Base-by-base conservation (phyloP, 2,797 vertebrate species). In the Lophotriccus pileatus region DNA sequence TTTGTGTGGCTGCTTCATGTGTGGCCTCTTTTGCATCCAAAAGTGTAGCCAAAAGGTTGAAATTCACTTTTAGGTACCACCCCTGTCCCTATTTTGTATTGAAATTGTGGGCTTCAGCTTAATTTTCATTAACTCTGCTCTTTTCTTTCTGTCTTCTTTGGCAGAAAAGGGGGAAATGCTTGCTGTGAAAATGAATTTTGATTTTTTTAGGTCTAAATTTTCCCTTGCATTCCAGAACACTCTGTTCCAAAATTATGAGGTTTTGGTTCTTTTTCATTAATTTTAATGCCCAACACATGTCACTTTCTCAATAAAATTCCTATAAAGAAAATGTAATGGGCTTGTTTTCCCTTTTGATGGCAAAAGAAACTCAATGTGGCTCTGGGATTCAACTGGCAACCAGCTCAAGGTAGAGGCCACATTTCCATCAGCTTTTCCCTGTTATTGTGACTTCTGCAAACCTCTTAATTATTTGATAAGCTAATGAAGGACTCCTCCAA, bases 251-350 rank as follows among this genome's bases (percentile, higher is more conserved):
- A 87, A 66, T 72, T 2, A 55, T 24, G 53, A 91, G 66, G 82
- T 43, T 94, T 94, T 78, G 50, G 55, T 89, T 77, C 49, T 21
- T 46, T 86, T 67, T 68, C 8, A 16, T 62, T 88, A 36, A 15
- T 41, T 66, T 73, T 93, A 94, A 94, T 94, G 43, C 14, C 53
- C 53, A 93, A 43, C 85, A 84, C 50, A 83, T 60, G 85, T 62
- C 34, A 75, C 9, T 90, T 84, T 44, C 27, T 63, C 55, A 5
- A 16, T 55, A 36, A 80, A 81, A 72, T 77, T 32, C 20, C n/a
- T 88, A 23, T 25, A 39, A 67, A 80, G 66, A 80, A 49, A 36
- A 1, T 64, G 22, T 39, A 49, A 70, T 14, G 13, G 58, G 21
- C 6, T 62, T 43, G 1, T 43, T 87, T 74, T 88, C 24, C 23